Base-by-base conservation (phyloP, 1,140 invertebrate species). In the Paracyclopina nana region DNA sequence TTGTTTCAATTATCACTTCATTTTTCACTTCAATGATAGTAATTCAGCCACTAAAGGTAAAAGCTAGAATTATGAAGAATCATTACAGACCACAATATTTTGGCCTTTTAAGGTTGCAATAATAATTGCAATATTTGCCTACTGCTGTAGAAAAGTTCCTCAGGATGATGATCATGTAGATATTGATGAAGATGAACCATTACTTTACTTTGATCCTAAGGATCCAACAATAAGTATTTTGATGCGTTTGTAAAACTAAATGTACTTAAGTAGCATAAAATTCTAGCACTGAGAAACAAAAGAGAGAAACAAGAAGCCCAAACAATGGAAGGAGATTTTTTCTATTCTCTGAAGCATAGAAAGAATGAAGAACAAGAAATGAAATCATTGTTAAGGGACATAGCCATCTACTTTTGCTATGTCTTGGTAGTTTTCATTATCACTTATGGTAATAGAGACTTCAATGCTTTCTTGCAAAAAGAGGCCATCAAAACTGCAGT, bases 131-230 rank as follows among this genome's bases (percentile, higher is more conserved):
- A n/a, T n/a, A n/a, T n/a, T n/a, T n/a, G n/a, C n/a, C n/a, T n/a
- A n/a, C n/a, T n/a, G n/a, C n/a, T n/a, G n/a, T n/a, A n/a, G n/a
- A n/a, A n/a, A n/a, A n/a, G n/a, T n/a, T n/a, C 61, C 63, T 14
- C 61, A 61, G 25, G 63, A 68, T 31, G 61, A 65, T 18, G 57
- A 71, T 61, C 62, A 72, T 63, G 56, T 65, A 59, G 68, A 72
- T 34, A 56, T 69, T 11, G 69, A 71, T 40, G 70, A 72, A 52
- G 68, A 71, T 52, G 58, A 58, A 25, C 54, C 58, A 18, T 49
- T 51, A 26, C 48, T 60, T 14, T 46, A 55, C 12, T 12, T 52
- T 26, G 59, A 61, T 53, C 59, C 58, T 53, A 56, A 61, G 49
- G 24, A 5, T 24, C 34, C 14, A 20, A 34, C 9, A 18, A 18